These are phyloP conservation scores for Eubasilissa splendida DNA, from an alignment of 2,888 invertebrate species.

Conservation along the genomic window DNA sequence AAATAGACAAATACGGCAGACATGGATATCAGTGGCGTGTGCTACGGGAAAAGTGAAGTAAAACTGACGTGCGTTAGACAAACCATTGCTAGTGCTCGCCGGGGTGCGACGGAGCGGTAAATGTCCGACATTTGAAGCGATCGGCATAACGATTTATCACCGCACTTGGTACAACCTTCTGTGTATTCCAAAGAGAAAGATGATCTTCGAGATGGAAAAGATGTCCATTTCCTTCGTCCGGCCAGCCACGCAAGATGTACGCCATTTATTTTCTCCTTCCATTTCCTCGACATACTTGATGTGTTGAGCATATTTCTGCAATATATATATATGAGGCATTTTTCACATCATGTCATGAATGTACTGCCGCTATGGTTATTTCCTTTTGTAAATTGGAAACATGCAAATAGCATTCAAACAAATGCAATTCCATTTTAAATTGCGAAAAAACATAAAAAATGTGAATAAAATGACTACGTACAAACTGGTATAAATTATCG, in stretches of 20 bases:
- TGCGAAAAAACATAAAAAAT: background rate
- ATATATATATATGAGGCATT: background rate
- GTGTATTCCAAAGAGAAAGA: constrained; percentile 9
- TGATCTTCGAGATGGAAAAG: constrained; percentile 28
- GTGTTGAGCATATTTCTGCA: constrained; percentile 10
- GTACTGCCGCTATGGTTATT: constrained; percentile 6
- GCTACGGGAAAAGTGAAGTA: too few relatives aligned
- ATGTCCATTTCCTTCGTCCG: constrained; percentile 26
- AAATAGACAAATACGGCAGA: too few relatives aligned
- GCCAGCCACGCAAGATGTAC: background rate
- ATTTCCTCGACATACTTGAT: constrained; percentile 34
- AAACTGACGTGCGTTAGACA: background rate
- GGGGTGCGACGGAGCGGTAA: constrained; percentile 2
- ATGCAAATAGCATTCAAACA: constrained; percentile 5
- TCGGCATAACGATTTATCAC: constrained; percentile 19
- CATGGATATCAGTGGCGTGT: too few relatives aligned
- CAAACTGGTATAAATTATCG: too few relatives aligned
- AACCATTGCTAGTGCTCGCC: background rate
- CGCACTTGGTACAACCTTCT: background rate
- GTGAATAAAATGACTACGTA: too few relatives aligned
- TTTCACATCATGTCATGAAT: constrained; percentile 12
- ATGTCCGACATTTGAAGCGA: constrained; percentile 11
- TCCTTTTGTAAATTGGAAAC: constrained; percentile 19
- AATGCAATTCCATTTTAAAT: constrained; percentile 6
- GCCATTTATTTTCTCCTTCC: constrained; percentile 40